These are phyloP conservation scores for Drosophila multiciliata DNA, from an alignment of 2,888 invertebrate species.

Conservation along the genomic window DNA sequence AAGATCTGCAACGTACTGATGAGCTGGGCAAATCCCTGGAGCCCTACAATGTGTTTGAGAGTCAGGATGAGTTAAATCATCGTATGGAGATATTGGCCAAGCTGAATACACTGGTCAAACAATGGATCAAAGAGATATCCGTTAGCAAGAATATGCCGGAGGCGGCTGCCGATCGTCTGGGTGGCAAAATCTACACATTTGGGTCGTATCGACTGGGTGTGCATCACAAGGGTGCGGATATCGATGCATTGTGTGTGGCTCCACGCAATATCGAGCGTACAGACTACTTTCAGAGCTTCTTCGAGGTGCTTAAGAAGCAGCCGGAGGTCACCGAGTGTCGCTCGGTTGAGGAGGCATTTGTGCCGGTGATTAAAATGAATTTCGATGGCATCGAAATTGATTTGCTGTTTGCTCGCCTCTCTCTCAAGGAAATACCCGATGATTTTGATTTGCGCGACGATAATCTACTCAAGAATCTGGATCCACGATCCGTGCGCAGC, in stretches of 20 bases:
- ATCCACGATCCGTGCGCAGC: conserved; percentile 98
- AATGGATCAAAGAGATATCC: conserved; percentile 97
- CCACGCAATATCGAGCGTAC: conserved; percentile 96
- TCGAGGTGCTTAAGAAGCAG: conserved; percentile 94
- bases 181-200: conserved; percentile 99
- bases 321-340: conserved; percentile 93
- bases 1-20: conserved; percentile 89
- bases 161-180: conserved; percentile 94
- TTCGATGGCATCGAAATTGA: conserved; percentile 99
- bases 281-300: conserved; percentile 98
- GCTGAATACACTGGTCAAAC: conserved; percentile 94
- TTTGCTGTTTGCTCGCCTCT: conserved; percentile 97
- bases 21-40: conserved; percentile 91
- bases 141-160: conserved; percentile 96
- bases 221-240: conserved; percentile 99
- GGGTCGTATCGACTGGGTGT: conserved; percentile 98
- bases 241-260: conserved; percentile 98
- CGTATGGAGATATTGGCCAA: conserved; percentile 94
- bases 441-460: conserved; percentile 95
- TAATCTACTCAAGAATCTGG: conserved; percentile 95
- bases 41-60: conserved; percentile 95
- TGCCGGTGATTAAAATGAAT: conserved; percentile 99
- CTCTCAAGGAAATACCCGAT: conserved; percentile 98
- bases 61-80: conserved; percentile 95
- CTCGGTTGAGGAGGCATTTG: conserved; percentile 99